Evolutionary conservation across 2,888 invertebrate genomes (phyloP).

Genomic region (Drosophila atroscutellata): DNA sequence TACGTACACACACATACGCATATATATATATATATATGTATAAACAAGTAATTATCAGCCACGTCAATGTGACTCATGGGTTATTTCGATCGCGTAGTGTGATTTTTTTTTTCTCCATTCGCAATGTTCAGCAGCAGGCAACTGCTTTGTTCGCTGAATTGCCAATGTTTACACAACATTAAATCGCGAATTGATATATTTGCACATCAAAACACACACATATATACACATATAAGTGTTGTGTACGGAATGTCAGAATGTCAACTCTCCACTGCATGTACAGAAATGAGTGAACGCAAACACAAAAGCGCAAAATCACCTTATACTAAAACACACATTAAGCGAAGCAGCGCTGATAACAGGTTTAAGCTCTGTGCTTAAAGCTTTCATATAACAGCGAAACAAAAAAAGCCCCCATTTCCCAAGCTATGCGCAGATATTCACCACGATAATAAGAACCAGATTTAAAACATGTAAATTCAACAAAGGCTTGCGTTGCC

Average conservation of each 20-base stretch:
- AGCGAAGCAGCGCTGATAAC: conserved; percentile 56
- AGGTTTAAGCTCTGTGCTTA: conserved; percentile 61
- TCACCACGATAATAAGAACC: conserved; percentile 30
- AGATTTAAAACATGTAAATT: conserved; percentile 30
- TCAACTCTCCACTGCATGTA: conserved; percentile 41
- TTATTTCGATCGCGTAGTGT: conserved; percentile 64
- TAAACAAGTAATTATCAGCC: conserved; percentile 45
- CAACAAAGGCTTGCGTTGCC: conserved; percentile 31
- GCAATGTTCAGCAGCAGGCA: conserved; percentile 6
- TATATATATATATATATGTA: neutral
- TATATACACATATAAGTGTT: conserved; percentile 3
- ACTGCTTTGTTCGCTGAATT: conserved; percentile 40
- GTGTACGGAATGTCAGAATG: conserved; percentile 19
- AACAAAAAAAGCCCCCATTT: neutral
- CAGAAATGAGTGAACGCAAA: conserved; percentile 46
- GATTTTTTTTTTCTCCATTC: conserved; percentile 54
- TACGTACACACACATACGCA: neutral
- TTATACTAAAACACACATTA: neutral
- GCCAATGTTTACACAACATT: conserved; percentile 58
- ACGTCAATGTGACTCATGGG: conserved; percentile 75
- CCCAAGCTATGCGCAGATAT: conserved; percentile 1
- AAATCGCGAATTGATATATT: conserved; percentile 30
- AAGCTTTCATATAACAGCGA: conserved; percentile 41
- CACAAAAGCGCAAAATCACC: conserved; percentile 30
- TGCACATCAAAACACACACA: conserved; percentile 16